Base-by-base conservation (phyloP, 2,113 vertebrate genomes). In the Pampusana beccarii region DNA sequence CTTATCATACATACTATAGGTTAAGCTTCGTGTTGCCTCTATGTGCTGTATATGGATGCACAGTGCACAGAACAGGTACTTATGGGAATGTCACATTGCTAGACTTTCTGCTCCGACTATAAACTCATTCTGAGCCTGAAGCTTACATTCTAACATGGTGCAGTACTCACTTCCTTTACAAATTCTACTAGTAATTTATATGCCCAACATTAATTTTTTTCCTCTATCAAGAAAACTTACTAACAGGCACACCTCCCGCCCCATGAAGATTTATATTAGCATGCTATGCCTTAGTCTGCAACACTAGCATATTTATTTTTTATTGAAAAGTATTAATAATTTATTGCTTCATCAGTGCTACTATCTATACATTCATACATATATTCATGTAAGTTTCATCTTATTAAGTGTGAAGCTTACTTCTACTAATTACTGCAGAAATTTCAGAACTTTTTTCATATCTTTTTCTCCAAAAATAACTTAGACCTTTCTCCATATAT, bases 21-120 rank as follows among this genome's bases (percentile, higher is more conserved):
- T 81, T 78, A 81, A 85, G 74, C 25, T 48, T 26, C 15, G 19
- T 4, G 0, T 11, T 60, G 60, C 36, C 51, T 85, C 65, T n/a
- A 1, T 0, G 0, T 2, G 3, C 26, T 29, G 25, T 11, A 7
- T 10, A 50, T 4, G 24, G 36, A 26, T 5, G 21, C 23, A 28
- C 36, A 56, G 33, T 1, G 24, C 64, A 77, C 23, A 33, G 53
- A 69, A 26, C 15, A 54, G 13, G 33, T 28, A 33, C 1, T 0
- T 2, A 40, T 0, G 2, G 29, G 20, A 33, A 25, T 9, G 3
- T 24, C 21, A 25, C 23, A 36, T 9, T 46, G 18, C 7, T 10
- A 18, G 67, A 36, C 24, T 26, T 72, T 4, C n/a, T 62, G 29
- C 50, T 19, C 51, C 33, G 15, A 23, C 62, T 10, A 8, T 15